Evolutionary conservation across 2,888 invertebrate species (phyloP).

Genomic region (Microctonus aethiopoides): DNA sequence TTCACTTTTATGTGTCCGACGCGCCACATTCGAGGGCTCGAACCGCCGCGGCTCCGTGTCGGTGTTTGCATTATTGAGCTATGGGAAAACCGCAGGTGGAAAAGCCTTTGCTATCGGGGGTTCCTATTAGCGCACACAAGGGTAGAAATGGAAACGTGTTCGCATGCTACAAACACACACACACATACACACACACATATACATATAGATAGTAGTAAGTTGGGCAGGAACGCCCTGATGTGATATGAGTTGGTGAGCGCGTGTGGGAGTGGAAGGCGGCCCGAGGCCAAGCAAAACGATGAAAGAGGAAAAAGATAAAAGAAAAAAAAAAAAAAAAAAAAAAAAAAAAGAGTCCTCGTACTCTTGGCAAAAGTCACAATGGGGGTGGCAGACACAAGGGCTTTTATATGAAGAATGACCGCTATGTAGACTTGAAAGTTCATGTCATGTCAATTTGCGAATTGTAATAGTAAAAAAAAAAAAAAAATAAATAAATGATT

Average conservation of each 20-base stretch:
- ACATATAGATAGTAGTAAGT: not conserved
- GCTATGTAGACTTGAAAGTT: not conserved
- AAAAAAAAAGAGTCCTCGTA: conserved; percentile 15
- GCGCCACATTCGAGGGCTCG: conserved; percentile 33
- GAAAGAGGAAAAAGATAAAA: conserved; percentile 10
- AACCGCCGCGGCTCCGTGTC: conserved; percentile 43
- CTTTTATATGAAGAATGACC: not conserved
- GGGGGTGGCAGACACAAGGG: not conserved
- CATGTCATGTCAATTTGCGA: not conserved
- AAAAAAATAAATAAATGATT: too few relatives aligned
- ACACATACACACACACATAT: too few relatives aligned
- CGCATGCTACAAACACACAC: too few relatives aligned
- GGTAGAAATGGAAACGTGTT: conserved; percentile 36
- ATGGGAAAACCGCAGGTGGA: conserved; percentile 63
- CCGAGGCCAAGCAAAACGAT: not conserved
- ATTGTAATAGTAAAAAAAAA: too few relatives aligned
- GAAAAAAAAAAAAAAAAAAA: conserved; percentile 18
- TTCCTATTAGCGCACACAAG: conserved; percentile 41
- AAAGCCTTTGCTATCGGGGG: conserved; percentile 40
- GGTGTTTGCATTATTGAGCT: conserved; percentile 63
- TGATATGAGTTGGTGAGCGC: conserved; percentile 32
- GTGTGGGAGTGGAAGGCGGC: conserved; percentile 21
- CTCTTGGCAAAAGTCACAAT: conserved; percentile 42
- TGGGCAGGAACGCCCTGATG: conserved; percentile 44
- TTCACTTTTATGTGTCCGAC: conserved; percentile 16